These are phyloP conservation scores for Temnothorax rugatulus DNA, from an alignment of 2,888 invertebrate species.

Conservation along the genomic window DNA sequence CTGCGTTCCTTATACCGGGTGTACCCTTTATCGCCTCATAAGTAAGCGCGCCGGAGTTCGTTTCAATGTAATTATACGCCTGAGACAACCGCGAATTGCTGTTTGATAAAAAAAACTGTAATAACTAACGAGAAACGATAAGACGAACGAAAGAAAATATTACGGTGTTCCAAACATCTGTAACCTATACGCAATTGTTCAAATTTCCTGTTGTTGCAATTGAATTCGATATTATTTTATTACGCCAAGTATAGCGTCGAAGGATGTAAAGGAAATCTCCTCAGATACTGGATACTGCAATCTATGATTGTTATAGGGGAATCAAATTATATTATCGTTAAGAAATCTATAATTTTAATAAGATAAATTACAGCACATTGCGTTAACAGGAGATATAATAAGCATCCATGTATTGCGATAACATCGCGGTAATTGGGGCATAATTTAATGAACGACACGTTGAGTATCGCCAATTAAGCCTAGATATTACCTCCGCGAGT, in stretches of 20 bases:
- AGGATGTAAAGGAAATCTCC: neutral
- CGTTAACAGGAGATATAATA: neutral
- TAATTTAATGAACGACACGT: constrained; percentile 6
- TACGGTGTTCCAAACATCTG: neutral
- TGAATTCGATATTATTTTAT: neutral
- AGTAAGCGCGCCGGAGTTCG: neutral
- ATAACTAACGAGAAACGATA: neutral
- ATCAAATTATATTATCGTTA: neutral
- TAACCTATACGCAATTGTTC: neutral
- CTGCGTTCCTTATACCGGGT: constrained; percentile 79
- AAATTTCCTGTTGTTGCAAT: constrained; percentile 16
- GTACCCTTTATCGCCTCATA: constrained; percentile 50
- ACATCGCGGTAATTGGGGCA: neutral
- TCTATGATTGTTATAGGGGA: neutral
- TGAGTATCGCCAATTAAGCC: neutral
- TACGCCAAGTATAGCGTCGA: no score
- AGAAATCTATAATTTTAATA: neutral
- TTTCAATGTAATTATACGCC: constrained; percentile 13
- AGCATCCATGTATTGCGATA: neutral
- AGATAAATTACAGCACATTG: neutral
- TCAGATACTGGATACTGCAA: no score
- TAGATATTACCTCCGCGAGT: neutral
- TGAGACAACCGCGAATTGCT: neutral
- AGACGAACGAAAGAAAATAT: neutral
- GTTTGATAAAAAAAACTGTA: neutral